phyloP scores from a whole-genome alignment of 2,113 vertebrate genomes.

The Zosterops hypoxanthus region DNA sequence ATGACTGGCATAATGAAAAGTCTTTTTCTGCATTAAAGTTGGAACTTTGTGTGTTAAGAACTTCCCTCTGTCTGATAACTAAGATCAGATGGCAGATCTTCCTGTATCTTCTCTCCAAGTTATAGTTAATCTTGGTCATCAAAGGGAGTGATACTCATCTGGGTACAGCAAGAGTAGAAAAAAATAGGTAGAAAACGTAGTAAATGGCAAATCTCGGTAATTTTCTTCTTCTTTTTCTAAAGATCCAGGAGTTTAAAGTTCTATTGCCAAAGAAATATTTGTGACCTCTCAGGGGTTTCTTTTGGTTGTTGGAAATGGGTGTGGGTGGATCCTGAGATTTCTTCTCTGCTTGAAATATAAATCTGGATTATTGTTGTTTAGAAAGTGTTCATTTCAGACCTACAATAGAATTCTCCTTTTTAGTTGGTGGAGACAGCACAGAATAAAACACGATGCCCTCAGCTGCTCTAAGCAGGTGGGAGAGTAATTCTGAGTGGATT shows the following conservation, averaged over 20 bases:
- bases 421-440: accelerated
- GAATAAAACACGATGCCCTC: background rate
- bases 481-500: background rate
- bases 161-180: background rate
- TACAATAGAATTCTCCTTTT: background rate
- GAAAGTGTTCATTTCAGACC: background rate
- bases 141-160: background rate
- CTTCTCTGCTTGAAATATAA: background rate
- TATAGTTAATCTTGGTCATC: background rate
- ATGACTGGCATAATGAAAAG: conserved; percentile 39
- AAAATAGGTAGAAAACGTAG: background rate
- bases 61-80: background rate
- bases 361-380: background rate
- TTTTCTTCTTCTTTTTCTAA: background rate
- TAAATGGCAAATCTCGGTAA: background rate
- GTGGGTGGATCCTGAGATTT: background rate
- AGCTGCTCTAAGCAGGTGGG: accelerated
- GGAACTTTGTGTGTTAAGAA: background rate
- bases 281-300: background rate
- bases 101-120: background rate
- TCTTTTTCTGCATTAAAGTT: background rate
- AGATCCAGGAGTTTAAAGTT: background rate
- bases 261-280: background rate
- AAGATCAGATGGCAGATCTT: background rate
- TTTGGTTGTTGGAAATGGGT: background rate